Evolutionary conservation across 2,888 invertebrate species (phyloP).

Genomic region (Thereva nobilitata): DNA sequence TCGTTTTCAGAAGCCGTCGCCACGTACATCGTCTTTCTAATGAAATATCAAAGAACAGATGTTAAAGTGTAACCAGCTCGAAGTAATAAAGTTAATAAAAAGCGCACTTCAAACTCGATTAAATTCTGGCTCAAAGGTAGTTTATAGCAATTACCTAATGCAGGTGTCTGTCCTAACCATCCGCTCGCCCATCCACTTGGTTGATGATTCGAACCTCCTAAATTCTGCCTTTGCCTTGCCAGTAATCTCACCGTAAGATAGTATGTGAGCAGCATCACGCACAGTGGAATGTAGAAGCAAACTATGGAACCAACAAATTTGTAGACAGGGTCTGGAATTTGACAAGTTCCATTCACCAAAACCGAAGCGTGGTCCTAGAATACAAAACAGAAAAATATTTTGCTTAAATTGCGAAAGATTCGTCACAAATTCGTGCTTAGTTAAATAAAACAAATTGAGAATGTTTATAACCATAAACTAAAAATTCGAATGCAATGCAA

Average conservation of each 20-base stretch:
- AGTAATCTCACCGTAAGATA: slow-evolving; percentile 86
- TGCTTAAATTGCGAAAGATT: neutral
- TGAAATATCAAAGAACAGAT: slow-evolving; percentile 17
- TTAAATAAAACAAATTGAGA: neutral
- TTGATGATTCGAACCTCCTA: slow-evolving; percentile 58
- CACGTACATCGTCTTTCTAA: slow-evolving; percentile 78
- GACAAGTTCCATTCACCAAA: slow-evolving; percentile 80
- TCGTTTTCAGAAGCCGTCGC: slow-evolving; percentile 68
- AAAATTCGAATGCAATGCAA: too few relatives aligned
- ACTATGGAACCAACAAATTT: slow-evolving; percentile 92
- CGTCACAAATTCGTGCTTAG: slow-evolving; percentile 2
- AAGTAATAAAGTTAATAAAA: neutral
- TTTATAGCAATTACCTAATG: slow-evolving; percentile 58
- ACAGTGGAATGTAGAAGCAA: slow-evolving; percentile 93
- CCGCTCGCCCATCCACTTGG: slow-evolving; percentile 73
- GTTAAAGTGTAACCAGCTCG: neutral
- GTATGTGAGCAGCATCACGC: slow-evolving; percentile 95
- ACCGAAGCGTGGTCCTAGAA: slow-evolving; percentile 79
- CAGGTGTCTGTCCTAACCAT: slow-evolving; percentile 68
- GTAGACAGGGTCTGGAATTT: slow-evolving; percentile 85
- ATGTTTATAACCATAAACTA: too few relatives aligned
- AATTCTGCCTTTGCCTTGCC: slow-evolving; percentile 79
- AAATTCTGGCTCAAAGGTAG: too few relatives aligned
- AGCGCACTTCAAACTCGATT: slow-evolving; percentile 4
- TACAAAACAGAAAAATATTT: slow-evolving; percentile 8